A percentile compares a stretch with the other conserved stretches of the same genome.
phyloP scores from a whole-genome alignment of 2,797 vertebrate genomes.

The Podarcis siculus region DNA sequence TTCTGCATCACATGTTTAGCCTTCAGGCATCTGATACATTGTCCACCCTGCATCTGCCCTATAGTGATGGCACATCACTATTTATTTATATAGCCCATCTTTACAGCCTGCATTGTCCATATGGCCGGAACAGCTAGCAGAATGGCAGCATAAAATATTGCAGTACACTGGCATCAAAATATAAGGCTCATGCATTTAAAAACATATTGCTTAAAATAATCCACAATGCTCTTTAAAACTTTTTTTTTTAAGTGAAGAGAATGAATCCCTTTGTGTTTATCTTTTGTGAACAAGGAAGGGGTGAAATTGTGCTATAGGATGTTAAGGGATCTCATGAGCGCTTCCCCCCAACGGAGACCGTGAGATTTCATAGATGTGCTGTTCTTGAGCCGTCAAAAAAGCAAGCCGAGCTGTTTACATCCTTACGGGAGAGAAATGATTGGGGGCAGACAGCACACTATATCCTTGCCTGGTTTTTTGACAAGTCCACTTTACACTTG shows the following conservation, averaged over 20 bases:
- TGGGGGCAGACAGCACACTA: neutral
- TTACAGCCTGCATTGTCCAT: neutral
- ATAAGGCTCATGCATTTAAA: neutral
- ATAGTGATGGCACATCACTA: neutral
- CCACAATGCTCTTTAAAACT: neutral
- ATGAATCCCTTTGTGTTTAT: neutral
- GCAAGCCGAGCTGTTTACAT: constrained; percentile 22
- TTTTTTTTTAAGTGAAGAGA: neutral
- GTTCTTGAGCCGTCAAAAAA: constrained; percentile 1
- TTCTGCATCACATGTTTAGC: neutral
- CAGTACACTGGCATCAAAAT: neutral
- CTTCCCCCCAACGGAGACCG: neutral
- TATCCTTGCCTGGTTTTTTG: constrained; percentile 8
- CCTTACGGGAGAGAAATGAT: constrained; percentile 14
- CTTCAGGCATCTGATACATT: constrained; percentile 2
- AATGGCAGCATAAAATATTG: neutral
- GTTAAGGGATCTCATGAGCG: neutral
- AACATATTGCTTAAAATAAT: neutral
- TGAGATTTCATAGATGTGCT: constrained; percentile 20
- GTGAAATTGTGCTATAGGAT: neutral
- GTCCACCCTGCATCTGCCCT: neutral
- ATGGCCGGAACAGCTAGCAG: neutral
- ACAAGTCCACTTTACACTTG: constrained; percentile 33
- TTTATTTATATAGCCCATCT: neutral
- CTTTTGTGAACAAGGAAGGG: neutral